Percentiles rank a stretch among this genome's conserved stretches.
Conservation (phyloP, 2,797 vertebrate species). For the Rhincodon typus region DNA sequence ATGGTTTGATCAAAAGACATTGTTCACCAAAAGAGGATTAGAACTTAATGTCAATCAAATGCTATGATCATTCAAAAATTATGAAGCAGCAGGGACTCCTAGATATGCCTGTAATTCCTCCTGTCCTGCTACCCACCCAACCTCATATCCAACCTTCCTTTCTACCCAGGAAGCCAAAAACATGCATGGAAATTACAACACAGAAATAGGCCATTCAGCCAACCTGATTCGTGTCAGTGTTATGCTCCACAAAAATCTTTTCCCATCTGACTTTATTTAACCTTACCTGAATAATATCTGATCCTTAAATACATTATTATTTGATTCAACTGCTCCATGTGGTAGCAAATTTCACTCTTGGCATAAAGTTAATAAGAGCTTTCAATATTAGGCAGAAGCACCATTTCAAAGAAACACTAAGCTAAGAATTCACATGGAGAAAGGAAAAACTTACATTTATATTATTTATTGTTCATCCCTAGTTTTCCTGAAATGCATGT, state of each 20-base stretch:
- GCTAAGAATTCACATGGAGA: neutral
- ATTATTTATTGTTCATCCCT: too few relatives aligned
- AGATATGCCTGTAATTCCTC: neutral
- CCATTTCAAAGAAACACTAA: neutral
- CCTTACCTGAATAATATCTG: neutral
- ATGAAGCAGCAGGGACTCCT: neutral
- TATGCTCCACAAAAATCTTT: neutral
- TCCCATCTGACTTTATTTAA: too few relatives aligned
- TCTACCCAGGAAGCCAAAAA: neutral
- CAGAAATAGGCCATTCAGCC: neutral
- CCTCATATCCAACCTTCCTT: neutral
- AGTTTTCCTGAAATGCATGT: too few relatives aligned
- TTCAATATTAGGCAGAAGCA: neutral
- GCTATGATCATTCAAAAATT: neutral
- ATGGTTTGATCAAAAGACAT: neutral
- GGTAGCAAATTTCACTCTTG: neutral
- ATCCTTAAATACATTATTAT: neutral
- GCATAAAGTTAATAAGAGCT: neutral
- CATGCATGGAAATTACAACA: neutral
- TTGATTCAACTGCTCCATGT: neutral
- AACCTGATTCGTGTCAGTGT: neutral
- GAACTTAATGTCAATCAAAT: neutral
- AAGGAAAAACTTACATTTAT: neutral
- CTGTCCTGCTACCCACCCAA: neutral
- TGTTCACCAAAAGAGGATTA: neutral